Base-by-base conservation (phyloP, 1,140 invertebrate genomes). In the Gryon sp. region DNA sequence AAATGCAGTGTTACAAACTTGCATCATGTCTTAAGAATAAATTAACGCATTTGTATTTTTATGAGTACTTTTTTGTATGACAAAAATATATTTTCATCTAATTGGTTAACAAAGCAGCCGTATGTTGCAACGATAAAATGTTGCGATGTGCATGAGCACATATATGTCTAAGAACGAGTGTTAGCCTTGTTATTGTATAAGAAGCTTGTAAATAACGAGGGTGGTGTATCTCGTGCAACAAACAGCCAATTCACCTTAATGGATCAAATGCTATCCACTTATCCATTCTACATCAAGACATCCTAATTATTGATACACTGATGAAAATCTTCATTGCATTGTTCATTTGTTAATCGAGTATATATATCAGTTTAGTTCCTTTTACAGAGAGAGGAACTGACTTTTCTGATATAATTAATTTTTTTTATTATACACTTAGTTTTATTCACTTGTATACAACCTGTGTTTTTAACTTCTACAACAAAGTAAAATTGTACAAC, bases 131-230 rank as follows among this genome's bases (percentile, higher is more conserved):
- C 72, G 48, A 72, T 75, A 75, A 75, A 75, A 75, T 66, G n/a
- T n/a, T n/a, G 38, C 70, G 52, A 75, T 70, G 60, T 70, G 74
- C 74, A 66, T 76, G 74, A 60, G 53, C 41, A 76, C 60, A 60
- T 65, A 73, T 63, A 52, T 74, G 76, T 52, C 68, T 40, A 46
- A 57, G 30, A 75, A 69, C 55, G 38, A 57, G 72, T 12, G 32
- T 12, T 63, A 68, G 52, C 70, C 70, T 59, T 30, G 62, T 60
- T 75, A 20, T 38, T 57, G 50, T 30, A 53, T 48, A 73, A 62
- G 76, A 68, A 45, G 41, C 32, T 69, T 69, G 69, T 78, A 78
- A 78, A 78, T 78, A 78, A 78, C 69, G 34, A 59, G 57, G 55
- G 48, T 76, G 59, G 62, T 45, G 55, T 53, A 70, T 70, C 65